A percentile compares a stretch with the other conserved stretches of the same genome.
These are phyloP conservation scores for Eutrigla gurnardus DNA, from an alignment of 2,797 vertebrate species.

Conservation along the genomic window DNA sequence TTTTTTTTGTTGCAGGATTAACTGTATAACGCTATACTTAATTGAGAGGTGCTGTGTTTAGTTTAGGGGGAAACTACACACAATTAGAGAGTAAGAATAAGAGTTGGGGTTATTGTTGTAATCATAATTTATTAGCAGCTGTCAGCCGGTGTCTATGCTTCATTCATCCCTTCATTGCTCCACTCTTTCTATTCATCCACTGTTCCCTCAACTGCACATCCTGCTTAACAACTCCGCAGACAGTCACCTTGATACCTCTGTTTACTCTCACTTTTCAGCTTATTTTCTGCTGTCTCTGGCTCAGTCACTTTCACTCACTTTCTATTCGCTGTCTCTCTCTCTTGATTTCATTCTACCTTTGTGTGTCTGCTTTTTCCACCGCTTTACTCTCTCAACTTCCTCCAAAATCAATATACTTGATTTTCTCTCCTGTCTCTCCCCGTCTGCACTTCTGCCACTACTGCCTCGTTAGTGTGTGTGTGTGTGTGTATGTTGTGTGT, in stretches of 20 bases:
- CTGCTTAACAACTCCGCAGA: slow-evolving; percentile 15
- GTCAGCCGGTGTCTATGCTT: slow-evolving; percentile 12
- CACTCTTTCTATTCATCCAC: slow-evolving; percentile 8
- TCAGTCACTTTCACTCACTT: slow-evolving; percentile 22
- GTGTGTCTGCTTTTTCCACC: slow-evolving; percentile 42
- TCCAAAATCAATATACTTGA: slow-evolving; percentile 70
- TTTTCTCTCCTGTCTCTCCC: slow-evolving; percentile 47
- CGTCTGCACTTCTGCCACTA: slow-evolving; percentile 37
- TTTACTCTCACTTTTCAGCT: slow-evolving; percentile 30
- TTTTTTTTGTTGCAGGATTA: too few relatives aligned
- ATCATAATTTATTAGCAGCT: slow-evolving; percentile 4
- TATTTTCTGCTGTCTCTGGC: slow-evolving; percentile 18
- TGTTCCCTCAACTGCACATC: background rate
- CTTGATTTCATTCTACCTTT: slow-evolving; percentile 23
- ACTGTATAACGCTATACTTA: too few relatives aligned
- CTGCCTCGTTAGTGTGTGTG: slow-evolving; percentile 11
- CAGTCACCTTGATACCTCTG: slow-evolving; percentile 52
- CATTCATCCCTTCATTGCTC: slow-evolving; percentile 6
- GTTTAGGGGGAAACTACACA: background rate
- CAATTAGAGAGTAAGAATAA: background rate
- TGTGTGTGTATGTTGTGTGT: slow-evolving; percentile 12
- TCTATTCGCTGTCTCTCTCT: slow-evolving; percentile 27
- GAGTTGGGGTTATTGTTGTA: background rate
- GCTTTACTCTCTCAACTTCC: slow-evolving; percentile 60
- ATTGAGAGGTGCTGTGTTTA: background rate